Base-by-base conservation (phyloP, 2,888 invertebrate species). In the Abrostola tripartita region DNA sequence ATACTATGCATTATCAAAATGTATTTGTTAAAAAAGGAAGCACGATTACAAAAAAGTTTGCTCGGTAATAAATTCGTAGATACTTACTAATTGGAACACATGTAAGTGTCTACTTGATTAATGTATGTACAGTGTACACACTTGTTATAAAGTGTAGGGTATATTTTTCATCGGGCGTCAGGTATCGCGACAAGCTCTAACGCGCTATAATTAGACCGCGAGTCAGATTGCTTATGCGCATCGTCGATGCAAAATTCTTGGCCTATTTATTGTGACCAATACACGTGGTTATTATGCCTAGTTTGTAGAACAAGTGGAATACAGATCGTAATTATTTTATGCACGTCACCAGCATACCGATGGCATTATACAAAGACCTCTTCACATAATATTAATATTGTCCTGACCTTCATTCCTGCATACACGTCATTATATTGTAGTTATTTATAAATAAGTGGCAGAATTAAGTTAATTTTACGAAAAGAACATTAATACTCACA, bases 131-230 rank as follows among this genome's bases (percentile, higher is more conserved):
- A 6, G 38, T 44, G 42, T 54, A 42, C 38, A 42, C 38, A 47
- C 12, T 60, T 58, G 53, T 61, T 54, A 51, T 64, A 56, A 57
- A 24, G 56, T 63, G 49, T 63, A 11, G 36, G 36, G 47, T 50
- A 55, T 61, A 79, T 79, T 80, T 82, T 83, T 83, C 77, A 84
- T 84, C 78, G 78, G 82, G 82, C 85, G 74, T 85, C 84, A 83
- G 82, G 79, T 87, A 86, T 61, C 83, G 85, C 80, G 85, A 84
- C 85, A 84, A 84, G 83, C 80, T 74, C 78, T 79, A 82, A 68
- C 71, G 76, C 73, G 81, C 87, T 90, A 90, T 90, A 89, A 90
- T 90, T 90, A 90, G 88, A 88, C 65, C 79, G 78, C 84, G 87
- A 82, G 78, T 89, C 89, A 85, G 85, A 88, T 89, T 86, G 87